Conservation (phyloP, 2,888 invertebrate species). For the Camptogramma bilineatum region DNA sequence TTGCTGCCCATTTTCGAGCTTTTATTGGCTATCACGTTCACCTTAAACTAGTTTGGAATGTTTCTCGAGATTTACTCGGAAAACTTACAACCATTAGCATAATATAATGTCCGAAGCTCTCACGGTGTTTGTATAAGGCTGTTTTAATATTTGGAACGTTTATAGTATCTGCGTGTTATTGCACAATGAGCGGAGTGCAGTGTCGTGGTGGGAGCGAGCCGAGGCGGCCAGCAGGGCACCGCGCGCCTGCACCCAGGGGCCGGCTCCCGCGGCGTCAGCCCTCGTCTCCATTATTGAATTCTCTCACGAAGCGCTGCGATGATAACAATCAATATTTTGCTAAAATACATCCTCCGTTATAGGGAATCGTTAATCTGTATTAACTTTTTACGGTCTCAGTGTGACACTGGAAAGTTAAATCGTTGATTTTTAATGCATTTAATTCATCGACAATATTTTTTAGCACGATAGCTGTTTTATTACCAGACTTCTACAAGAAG, state of each 20-base stretch:
- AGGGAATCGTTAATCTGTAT: slow-evolving; percentile 46
- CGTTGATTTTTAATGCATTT: slow-evolving; percentile 11
- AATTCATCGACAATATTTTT: slow-evolving; percentile 16
- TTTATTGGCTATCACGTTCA: slow-evolving; percentile 80
- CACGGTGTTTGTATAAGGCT: slow-evolving; percentile 66
- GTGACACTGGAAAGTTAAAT: slow-evolving; percentile 32
- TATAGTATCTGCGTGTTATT: slow-evolving; percentile 73
- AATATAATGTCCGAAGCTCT: slow-evolving; percentile 68
- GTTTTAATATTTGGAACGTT: slow-evolving; percentile 44
- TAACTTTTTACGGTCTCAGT: slow-evolving; percentile 42
- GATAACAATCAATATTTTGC: slow-evolving; percentile 61
- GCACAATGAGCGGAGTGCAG: slow-evolving; percentile 67
- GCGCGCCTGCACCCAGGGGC: slow-evolving; percentile 65
- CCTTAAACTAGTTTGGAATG: slow-evolving; percentile 78
- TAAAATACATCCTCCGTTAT: slow-evolving; percentile 45
- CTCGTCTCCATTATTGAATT: slow-evolving; percentile 70
- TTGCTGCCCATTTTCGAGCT: slow-evolving; percentile 72
- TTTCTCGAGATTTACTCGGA: slow-evolving; percentile 63
- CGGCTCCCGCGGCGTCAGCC: slow-evolving; percentile 62
- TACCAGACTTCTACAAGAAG: slow-evolving; percentile 18
- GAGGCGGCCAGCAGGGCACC: slow-evolving; percentile 61
- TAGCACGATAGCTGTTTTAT: slow-evolving; percentile 3
- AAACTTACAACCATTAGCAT: slow-evolving; percentile 43
- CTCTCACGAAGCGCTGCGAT: slow-evolving; percentile 69
- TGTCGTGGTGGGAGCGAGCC: slow-evolving; percentile 63